These are phyloP conservation scores for Zapus hudsonius DNA, from an alignment of 2,113 vertebrate species.

Conservation along the genomic window DNA sequence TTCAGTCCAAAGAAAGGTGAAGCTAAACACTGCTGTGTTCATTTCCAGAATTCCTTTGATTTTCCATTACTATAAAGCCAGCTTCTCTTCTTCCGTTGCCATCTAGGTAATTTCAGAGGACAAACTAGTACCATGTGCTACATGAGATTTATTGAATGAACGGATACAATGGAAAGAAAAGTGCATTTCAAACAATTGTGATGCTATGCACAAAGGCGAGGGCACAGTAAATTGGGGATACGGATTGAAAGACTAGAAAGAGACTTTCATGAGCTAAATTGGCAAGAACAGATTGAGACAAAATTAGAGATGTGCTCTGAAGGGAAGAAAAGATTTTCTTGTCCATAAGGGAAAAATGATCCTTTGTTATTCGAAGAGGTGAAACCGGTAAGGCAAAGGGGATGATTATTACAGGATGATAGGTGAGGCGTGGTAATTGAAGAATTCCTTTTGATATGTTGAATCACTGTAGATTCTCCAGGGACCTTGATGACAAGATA, in stretches of 20 bases:
- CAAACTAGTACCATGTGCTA: background rate
- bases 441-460: background rate
- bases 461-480: background rate
- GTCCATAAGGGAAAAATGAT: background rate
- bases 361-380: background rate
- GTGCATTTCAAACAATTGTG: background rate
- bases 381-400: background rate
- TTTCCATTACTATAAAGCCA: background rate
- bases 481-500: background rate
- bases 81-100: background rate
- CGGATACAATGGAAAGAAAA: background rate
- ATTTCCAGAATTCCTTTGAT: background rate
- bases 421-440: background rate
- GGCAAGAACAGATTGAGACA: background rate
- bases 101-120: slow-evolving; percentile 6
- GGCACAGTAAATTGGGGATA: background rate
- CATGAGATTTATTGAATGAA: slow-evolving; percentile 25
- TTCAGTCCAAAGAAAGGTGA: slow-evolving; percentile 17
- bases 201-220: background rate
- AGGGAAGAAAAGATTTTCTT: background rate
- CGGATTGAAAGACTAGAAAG: background rate
- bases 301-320: background rate
- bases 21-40: background rate
- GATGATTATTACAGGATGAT: background rate
- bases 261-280: background rate